phyloP scores from a whole-genome alignment of 2,113 vertebrate genomes.

The Colius striatus region DNA sequence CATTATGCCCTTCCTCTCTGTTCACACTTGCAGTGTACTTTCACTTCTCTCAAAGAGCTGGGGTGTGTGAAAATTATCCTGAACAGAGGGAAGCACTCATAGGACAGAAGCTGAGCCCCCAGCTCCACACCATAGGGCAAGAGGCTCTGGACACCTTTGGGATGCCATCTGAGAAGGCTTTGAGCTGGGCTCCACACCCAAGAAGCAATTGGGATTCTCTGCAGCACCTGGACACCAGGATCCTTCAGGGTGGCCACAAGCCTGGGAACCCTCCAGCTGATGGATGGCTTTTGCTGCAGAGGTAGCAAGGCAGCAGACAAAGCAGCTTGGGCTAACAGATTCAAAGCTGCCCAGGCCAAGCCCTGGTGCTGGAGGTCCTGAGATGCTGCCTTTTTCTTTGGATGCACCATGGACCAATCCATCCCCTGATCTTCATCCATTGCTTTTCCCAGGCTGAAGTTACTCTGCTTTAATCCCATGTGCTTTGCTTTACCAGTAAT shows the following conservation, averaged over 20 bases:
- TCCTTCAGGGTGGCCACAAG: neutral
- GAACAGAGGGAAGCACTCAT: neutral
- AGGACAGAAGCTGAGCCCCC: neutral
- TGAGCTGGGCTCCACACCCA: neutral
- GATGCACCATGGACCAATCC: neutral
- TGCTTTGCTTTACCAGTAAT: neutral
- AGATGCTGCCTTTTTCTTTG: neutral
- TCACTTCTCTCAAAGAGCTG: neutral
- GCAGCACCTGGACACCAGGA: neutral
- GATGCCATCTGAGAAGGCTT: neutral
- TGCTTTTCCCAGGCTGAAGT: neutral
- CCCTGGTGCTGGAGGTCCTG: neutral
- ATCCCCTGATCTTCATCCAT: neutral
- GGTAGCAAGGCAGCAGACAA: neutral
- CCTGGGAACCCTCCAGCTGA: neutral
- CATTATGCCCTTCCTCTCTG: neutral
- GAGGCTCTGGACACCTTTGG: neutral
- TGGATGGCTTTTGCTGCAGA: neutral
- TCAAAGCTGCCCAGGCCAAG: neutral
- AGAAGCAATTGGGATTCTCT: neutral
- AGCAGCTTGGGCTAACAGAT: neutral
- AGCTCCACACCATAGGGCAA: neutral
- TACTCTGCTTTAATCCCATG: accelerated
- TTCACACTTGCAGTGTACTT: neutral
- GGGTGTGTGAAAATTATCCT: neutral